These are phyloP conservation scores for Hycleus cichorii DNA, from an alignment of 1,140 invertebrate species.

Conservation along the genomic window DNA sequence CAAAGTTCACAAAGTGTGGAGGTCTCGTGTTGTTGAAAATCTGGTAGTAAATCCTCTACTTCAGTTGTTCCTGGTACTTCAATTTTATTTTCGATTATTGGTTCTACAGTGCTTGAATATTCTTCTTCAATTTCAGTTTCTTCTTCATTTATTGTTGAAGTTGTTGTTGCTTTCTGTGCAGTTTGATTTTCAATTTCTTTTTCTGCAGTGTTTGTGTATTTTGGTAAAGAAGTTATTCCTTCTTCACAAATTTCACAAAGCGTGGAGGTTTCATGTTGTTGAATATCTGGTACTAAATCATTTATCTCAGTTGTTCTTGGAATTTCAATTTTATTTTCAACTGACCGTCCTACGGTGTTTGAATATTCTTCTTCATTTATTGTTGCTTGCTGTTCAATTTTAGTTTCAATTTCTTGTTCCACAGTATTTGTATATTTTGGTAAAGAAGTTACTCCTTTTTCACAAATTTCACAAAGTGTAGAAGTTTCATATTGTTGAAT, in stretches of 20 bases:
- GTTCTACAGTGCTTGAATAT: too few relatives aligned
- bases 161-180: too few relatives aligned
- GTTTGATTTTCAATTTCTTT: too few relatives aligned
- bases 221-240: neutral
- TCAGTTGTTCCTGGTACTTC: neutral
- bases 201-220: neutral
- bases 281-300: slow-evolving; percentile 4
- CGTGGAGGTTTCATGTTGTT: slow-evolving; percentile 3
- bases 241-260: neutral
- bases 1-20: slow-evolving; percentile 2
- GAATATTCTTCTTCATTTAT: too few relatives aligned
- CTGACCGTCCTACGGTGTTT: too few relatives aligned
- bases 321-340: too few relatives aligned
- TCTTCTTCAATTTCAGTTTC: too few relatives aligned
- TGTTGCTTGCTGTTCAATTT: too few relatives aligned
- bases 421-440: neutral
- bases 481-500: slow-evolving; percentile 3
- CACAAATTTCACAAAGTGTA: neutral
- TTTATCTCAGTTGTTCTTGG: neutral
- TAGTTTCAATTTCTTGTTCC: too few relatives aligned
- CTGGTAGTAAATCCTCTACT: neutral
- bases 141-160: too few relatives aligned
- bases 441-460: neutral
- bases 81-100: too few relatives aligned
- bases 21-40: slow-evolving; percentile 4